phyloP scores from a whole-genome alignment of 2,113 vertebrate species.

The Calyptommatus sinebrachiatus region DNA sequence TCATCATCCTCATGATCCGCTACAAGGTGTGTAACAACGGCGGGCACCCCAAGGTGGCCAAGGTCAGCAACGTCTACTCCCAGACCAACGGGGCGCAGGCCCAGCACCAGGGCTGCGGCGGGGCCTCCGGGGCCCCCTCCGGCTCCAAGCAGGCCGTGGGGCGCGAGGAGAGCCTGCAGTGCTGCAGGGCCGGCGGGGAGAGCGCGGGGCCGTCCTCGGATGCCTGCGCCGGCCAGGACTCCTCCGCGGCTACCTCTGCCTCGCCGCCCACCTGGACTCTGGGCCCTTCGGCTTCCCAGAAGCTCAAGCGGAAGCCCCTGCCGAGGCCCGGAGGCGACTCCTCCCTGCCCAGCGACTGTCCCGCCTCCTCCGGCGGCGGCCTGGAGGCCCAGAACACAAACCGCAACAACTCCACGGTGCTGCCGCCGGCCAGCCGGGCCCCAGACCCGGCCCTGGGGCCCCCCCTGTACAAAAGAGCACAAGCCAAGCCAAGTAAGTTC shows the following conservation, averaged over 20 bases:
- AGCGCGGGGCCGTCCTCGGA: conserved; percentile 74
- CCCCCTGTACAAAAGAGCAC: conserved; percentile 78
- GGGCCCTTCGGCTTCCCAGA: conserved; percentile 76
- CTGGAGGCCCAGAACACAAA: conserved; percentile 90
- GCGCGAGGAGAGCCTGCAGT: conserved; percentile 77
- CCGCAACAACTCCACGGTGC: conserved; percentile 92
- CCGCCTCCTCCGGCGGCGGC: too few relatives aligned
- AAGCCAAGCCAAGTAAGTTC: conserved; percentile 85
- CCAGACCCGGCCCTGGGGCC: conserved; percentile 60
- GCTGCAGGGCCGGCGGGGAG: conserved; percentile 76
- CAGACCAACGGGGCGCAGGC: conserved; percentile 91
- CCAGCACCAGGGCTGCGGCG: conserved; percentile 76
- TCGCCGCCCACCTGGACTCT: conserved; percentile 86
- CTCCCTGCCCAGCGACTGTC: conserved; percentile 71
- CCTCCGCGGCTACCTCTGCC: conserved; percentile 77
- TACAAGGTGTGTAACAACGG: conserved; percentile 96
- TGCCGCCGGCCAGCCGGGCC: conserved; percentile 70
- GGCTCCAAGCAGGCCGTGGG: conserved; percentile 86
- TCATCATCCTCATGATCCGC: conserved; percentile 99
- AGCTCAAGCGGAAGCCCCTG: conserved; percentile 86
- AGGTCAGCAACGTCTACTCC: conserved; percentile 92
- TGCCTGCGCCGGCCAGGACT: conserved; percentile 77
- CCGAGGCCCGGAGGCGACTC: conserved; percentile 68
- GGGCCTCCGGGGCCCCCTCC: conserved; percentile 76
- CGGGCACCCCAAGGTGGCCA: conserved; percentile 83